Base-by-base conservation (phyloP, 2,888 invertebrate genomes). In the Athalia circularis region DNA sequence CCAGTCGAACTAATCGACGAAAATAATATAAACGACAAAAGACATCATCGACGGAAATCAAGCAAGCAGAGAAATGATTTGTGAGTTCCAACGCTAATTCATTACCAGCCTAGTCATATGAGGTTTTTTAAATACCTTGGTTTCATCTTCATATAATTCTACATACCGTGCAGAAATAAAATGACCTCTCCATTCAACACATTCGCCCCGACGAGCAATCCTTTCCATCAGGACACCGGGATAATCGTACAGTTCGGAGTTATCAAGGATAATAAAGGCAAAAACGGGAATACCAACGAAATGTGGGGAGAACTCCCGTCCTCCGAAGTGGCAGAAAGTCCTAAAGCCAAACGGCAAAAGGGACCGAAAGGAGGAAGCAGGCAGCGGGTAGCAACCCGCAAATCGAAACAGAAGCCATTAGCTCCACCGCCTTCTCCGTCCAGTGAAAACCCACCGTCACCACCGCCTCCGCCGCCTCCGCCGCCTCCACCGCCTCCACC, bases 121-220 rank as follows among this genome's bases (percentile, higher is more conserved):
- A 29, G 29, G 29, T 29, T 29, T 29, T 1, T 29, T 2, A 29
- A 29, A 29, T 29, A 29, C 29, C 29, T 29, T 29, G 29, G 29
- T 29, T 29, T 2, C 29, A 29, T 29, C 29, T 2, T 29, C 29
- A 29, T 29, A 2, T 29, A 29, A 29, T 2, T 29, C 29, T 29
- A 29, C 29, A 29, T 29, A 29, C 29, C 29, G 2, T 29, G 76
- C 8, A 48, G 7, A 76, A 29, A 76, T 43, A 64, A 29, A 54
- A 65, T 47, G n/a, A 62, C 76, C 6, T 76, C 76, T 45, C 62
- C 76, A 29, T 61, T 76, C 50, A 76, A 76, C 47, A 76, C 76
- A n/a, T 15, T 76, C 52, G 65, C 64, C 15, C 64, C 76, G 43
- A 64, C 64, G 43, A 61, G 29, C 2, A 29, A 61, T 59, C 72